Conservation (phyloP, 1,140 invertebrate species). For the Brachionus koreanus region DNA sequence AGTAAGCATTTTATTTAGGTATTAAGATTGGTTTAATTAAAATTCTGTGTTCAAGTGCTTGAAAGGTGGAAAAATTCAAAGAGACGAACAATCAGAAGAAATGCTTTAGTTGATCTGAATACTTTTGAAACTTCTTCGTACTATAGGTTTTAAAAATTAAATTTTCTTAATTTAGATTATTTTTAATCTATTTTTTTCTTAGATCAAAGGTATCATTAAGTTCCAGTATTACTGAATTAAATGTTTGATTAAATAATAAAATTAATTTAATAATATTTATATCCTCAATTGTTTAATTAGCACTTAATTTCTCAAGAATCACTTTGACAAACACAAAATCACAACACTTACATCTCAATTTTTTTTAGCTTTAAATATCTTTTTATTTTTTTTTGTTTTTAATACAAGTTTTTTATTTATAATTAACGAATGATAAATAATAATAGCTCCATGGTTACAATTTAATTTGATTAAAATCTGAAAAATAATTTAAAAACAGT, state of each 20-base stretch:
- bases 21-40: not conserved
- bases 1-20: not conserved
- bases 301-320: no score
- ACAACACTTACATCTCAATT: no score
- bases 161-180: not conserved
- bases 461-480: no score
- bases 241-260: not conserved
- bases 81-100: constrained; percentile 10
- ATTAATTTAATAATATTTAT: not conserved
- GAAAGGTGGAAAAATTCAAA: constrained; percentile 19
- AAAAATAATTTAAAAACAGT: no score
- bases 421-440: no score
- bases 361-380: no score
- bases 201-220: not conserved
- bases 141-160: no score
- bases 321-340: no score
- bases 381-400: no score
- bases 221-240: not conserved
- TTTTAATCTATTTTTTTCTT: not conserved
- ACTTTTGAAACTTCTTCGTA: not conserved
- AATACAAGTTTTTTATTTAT: no score
- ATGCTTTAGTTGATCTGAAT: constrained; percentile 1
- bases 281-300: no score
- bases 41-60: not conserved
- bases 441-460: no score